phyloP scores from a whole-genome alignment of 2,797 vertebrate genomes.

The Xenops minutus region DNA sequence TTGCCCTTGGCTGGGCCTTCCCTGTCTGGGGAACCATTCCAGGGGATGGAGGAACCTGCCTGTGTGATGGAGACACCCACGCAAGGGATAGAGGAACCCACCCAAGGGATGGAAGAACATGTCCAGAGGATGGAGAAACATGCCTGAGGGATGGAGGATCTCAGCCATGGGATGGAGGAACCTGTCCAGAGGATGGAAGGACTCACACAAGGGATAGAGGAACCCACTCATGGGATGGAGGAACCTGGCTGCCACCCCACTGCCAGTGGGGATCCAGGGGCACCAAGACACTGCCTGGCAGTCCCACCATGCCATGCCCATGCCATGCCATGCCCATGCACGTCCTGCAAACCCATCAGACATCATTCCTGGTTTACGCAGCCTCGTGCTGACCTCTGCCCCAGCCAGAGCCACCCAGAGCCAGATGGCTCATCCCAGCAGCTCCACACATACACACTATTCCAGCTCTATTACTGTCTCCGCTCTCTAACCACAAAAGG shows the following conservation, averaged over 20 bases:
- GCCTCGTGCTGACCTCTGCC: not conserved
- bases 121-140: not conserved
- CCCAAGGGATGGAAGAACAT: not conserved
- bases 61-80: not conserved
- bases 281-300: fast-evolving
- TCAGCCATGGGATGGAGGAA: not conserved
- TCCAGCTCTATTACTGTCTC: not conserved
- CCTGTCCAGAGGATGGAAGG: not conserved
- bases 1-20: not conserved
- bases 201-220: not conserved
- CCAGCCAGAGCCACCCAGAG: not conserved
- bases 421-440: not conserved
- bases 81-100: not conserved
- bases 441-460: fast-evolving
- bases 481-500: not conserved
- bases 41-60: not conserved
- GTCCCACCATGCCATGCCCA: fast-evolving
- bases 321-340: not conserved
- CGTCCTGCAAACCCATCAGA: not conserved
- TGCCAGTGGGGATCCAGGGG: not conserved
- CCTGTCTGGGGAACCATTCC: not conserved
- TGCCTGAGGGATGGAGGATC: not conserved
- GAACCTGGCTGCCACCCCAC: not conserved
- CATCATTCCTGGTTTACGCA: fast-evolving
- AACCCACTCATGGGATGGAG: not conserved